phyloP scores from a whole-genome alignment of 2,888 invertebrate species.

The Hyalella azteca region DNA sequence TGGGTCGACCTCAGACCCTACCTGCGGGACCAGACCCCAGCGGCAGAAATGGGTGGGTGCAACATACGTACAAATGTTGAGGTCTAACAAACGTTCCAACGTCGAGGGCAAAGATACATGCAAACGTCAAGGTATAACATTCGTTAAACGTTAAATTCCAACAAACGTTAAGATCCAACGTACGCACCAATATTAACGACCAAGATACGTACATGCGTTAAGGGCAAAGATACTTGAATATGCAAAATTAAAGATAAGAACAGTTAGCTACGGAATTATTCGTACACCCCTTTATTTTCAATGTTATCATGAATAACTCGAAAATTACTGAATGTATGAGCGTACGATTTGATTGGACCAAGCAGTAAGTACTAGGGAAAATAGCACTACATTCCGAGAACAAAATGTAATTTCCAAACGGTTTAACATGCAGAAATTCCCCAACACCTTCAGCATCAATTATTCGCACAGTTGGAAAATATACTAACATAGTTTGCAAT shows the following conservation, averaged over 20 bases:
- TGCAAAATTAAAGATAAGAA: background rate
- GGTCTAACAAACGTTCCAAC: background rate
- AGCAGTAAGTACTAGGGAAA: too few relatives aligned
- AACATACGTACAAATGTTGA: background rate
- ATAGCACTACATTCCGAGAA: too few relatives aligned
- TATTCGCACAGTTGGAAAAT: too few relatives aligned
- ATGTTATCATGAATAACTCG: too few relatives aligned
- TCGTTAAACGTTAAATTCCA: background rate
- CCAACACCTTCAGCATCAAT: too few relatives aligned
- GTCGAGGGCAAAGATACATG: background rate
- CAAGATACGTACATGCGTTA: background rate
- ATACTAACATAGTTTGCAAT: too few relatives aligned
- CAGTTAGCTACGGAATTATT: too few relatives aligned
- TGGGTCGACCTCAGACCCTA: constrained; percentile 60
- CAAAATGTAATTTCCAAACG: too few relatives aligned
- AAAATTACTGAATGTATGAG: too few relatives aligned
- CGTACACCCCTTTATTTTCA: too few relatives aligned
- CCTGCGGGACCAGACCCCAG: constrained; percentile 20
- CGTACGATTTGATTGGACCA: too few relatives aligned
- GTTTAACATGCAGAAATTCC: too few relatives aligned
- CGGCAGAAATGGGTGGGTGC: constrained; percentile 39
- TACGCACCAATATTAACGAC: background rate
- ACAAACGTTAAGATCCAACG: background rate
- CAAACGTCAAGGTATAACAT: background rate
- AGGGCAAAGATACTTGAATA: background rate